Conservation (phyloP, 2,888 invertebrate species). For the Prosapia bicincta region DNA sequence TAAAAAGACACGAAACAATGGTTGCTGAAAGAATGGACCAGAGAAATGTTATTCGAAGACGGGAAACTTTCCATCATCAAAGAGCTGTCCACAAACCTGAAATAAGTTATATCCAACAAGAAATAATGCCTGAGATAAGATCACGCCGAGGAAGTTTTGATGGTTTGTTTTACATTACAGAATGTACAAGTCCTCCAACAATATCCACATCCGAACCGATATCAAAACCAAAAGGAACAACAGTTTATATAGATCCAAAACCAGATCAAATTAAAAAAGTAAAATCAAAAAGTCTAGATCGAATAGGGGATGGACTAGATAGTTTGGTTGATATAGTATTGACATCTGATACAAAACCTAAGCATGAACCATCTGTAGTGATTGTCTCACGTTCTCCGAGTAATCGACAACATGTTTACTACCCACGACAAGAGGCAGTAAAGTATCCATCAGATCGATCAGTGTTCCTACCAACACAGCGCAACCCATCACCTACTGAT, state of each 20-base stretch:
- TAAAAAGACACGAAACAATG: conserved; percentile 21
- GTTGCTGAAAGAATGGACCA: conserved; percentile 18
- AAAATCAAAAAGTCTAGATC: conserved; percentile 67
- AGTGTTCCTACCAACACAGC: conserved; percentile 36
- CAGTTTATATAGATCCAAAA: conserved; percentile 34
- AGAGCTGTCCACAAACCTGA: conserved; percentile 12
- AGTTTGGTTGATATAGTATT: conserved; percentile 69
- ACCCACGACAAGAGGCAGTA: conserved; percentile 20
- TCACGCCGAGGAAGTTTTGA: conserved; percentile 47
- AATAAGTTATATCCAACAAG: conserved; percentile 10
- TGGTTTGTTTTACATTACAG: conserved; percentile 46
- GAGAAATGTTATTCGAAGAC: conserved; percentile 29
- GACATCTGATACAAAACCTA: conserved; percentile 42
- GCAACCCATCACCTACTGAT: conserved; percentile 30
- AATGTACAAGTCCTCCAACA: conserved; percentile 27
- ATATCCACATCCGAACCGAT: conserved; percentile 16
- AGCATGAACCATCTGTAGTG: conserved; percentile 31
- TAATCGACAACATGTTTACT: conserved; percentile 17
- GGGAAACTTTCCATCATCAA: conserved; percentile 37
- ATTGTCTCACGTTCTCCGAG: conserved; percentile 34
- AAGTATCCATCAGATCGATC: conserved; percentile 33
- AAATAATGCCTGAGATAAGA: conserved; percentile 31
- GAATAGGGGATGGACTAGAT: conserved; percentile 69
- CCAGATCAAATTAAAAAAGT: conserved; percentile 28
- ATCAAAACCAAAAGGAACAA: conserved; percentile 22